phyloP scores from a whole-genome alignment of 2,113 vertebrate species.

The Ptychochromis oligacanthus region DNA sequence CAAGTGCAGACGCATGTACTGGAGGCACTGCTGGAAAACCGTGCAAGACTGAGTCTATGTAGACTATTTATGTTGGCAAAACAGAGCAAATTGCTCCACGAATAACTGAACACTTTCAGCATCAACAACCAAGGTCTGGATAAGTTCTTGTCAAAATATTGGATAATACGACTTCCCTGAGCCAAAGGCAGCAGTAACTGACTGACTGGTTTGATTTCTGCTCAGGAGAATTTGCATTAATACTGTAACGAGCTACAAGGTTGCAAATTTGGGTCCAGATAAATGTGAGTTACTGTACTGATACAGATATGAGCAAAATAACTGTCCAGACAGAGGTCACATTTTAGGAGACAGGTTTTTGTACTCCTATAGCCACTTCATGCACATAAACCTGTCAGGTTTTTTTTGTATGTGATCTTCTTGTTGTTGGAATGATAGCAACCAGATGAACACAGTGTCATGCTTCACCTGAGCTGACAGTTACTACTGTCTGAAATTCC shows the following conservation, averaged over 20 bases:
- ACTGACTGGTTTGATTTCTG: conserved; percentile 15
- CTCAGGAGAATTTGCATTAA: conserved; percentile 16
- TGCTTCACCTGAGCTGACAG: not conserved
- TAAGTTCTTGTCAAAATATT: conserved; percentile 35
- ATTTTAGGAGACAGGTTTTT: not conserved
- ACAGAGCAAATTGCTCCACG: conserved; percentile 20
- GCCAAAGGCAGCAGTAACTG: conserved; percentile 21
- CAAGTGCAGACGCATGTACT: conserved; percentile 28
- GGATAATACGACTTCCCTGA: conserved; percentile 12
- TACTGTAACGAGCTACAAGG: not conserved
- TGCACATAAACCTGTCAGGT: not conserved
- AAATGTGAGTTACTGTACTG: not conserved
- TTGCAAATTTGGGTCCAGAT: not conserved
- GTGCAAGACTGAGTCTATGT: conserved; percentile 24
- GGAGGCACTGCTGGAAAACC: conserved; percentile 16
- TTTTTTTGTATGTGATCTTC: not conserved
- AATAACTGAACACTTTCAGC: conserved; percentile 29
- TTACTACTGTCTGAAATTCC: not conserved
- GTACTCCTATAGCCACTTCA: not conserved
- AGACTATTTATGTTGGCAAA: conserved; percentile 26
- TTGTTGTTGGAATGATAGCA: not conserved
- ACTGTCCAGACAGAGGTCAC: not conserved
- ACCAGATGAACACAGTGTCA: not conserved
- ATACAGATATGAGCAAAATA: not conserved
- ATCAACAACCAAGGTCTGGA: conserved; percentile 28